phyloP scores from a whole-genome alignment of 2,113 vertebrate species.

The Phalacrocorax carbo region DNA sequence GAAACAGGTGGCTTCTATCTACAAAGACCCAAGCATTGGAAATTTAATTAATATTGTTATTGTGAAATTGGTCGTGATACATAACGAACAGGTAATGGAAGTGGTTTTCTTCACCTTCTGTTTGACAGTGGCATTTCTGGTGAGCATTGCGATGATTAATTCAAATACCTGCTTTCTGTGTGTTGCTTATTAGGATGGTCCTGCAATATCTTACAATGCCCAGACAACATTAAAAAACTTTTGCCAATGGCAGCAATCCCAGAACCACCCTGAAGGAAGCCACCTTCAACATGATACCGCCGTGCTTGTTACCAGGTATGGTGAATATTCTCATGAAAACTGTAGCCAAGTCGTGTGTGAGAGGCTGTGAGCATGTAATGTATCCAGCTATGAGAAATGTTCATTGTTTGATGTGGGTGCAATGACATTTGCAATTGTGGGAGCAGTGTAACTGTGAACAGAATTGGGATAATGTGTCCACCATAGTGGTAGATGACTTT shows the following conservation, averaged over 20 bases:
- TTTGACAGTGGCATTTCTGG: neutral
- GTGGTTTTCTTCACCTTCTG: constrained; percentile 19
- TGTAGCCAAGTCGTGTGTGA: neutral
- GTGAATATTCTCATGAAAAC: neutral
- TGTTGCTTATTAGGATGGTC: constrained; percentile 85
- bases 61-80: constrained; percentile 95
- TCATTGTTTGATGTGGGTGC: neutral
- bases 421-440: neutral
- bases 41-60: constrained; percentile 98
- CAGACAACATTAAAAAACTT: constrained; percentile 98
- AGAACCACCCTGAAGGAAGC: constrained; percentile 87
- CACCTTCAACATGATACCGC: constrained; percentile 93
- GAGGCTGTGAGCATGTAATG: neutral
- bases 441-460: neutral
- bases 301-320: constrained; percentile 93
- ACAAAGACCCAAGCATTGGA: constrained; percentile 98
- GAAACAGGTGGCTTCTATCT: constrained; percentile 95
- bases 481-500: neutral
- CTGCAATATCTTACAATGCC: constrained; percentile 92
- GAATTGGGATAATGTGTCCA: neutral
- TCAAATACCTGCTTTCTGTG: neutral
- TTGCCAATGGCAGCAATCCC: constrained; percentile 95
- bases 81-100: constrained; percentile 89
- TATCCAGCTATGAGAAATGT: neutral
- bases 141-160: neutral